These are phyloP conservation scores for Hippopotamyrus pictus DNA, from an alignment of 2,797 vertebrate species.

Conservation along the genomic window DNA sequence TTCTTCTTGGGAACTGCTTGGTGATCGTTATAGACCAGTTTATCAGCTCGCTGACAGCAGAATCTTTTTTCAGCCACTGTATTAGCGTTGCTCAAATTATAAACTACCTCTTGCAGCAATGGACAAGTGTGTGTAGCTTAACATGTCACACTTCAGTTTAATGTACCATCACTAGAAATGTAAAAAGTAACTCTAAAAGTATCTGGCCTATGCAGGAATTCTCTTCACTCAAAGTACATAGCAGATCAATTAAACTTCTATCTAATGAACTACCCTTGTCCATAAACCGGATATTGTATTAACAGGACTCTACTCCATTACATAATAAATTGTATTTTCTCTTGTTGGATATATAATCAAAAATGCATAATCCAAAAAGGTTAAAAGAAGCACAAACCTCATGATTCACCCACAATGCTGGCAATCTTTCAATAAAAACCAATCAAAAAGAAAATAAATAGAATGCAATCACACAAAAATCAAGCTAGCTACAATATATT, in stretches of 20 bases:
- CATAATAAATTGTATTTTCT: constrained; percentile 42
- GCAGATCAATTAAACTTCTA: not conserved
- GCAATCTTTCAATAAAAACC: constrained; percentile 69
- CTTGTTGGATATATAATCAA: constrained; percentile 50
- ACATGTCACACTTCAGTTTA: not conserved
- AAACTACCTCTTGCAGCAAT: not conserved
- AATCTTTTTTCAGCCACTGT: not conserved
- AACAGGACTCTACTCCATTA: constrained; percentile 47
- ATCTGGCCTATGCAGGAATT: constrained; percentile 43
- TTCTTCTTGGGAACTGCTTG: not conserved
- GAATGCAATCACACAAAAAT: constrained; percentile 73
- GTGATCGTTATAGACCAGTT: not conserved
- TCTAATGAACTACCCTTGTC: constrained; percentile 30
- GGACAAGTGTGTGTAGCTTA: not conserved
- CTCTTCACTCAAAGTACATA: not conserved
- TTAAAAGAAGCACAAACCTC: constrained; percentile 44
- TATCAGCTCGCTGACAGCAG: not conserved
- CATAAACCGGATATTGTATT: constrained; percentile 33
- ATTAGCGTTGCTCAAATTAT: not conserved
- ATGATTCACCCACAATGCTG: constrained; percentile 58
- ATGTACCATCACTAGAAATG: not conserved
- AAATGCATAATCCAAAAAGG: constrained; percentile 51
- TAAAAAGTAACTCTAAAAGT: not conserved
- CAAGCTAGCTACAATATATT: constrained; percentile 87
- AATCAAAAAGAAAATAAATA: constrained; percentile 74